Evolutionary conservation across 1,140 invertebrate genomes (phyloP).

Genomic region (Plectrocnemia conspersa): DNA sequence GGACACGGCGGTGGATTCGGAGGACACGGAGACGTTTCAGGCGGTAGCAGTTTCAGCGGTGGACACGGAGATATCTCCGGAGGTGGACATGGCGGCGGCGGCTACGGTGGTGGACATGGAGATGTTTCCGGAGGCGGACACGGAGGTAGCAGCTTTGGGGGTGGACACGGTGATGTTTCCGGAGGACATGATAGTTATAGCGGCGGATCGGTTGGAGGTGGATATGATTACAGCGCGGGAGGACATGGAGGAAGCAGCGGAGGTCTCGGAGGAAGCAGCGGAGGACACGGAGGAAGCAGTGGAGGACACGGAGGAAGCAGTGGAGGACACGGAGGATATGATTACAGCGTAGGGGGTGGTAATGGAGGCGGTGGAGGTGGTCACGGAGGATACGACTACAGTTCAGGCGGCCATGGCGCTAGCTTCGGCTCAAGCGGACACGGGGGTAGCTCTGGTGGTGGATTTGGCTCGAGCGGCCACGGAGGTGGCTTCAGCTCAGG

Average conservation of each 20-base stretch:
- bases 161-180: not conserved
- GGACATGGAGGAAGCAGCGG: constrained; percentile 11
- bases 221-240: constrained; percentile 8
- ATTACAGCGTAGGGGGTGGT: constrained; percentile 4
- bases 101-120: not conserved
- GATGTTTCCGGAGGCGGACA: not conserved
- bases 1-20: not conserved
- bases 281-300: constrained; percentile 2
- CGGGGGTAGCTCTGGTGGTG: not conserved
- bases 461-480: no score
- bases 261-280: constrained; percentile 4
- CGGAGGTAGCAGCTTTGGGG: not conserved
- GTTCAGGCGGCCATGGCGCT: constrained; percentile 11
- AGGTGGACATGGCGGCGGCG: not conserved
- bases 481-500: constrained; percentile 6
- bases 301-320: constrained; percentile 10
- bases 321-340: not conserved
- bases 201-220: constrained; percentile 11
- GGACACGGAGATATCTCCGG: not conserved
- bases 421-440: not conserved
- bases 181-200: constrained; percentile 9
- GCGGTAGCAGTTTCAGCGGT: not conserved
- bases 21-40: constrained; percentile 1
- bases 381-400: constrained; percentile 4
- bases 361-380: constrained; percentile 10